phyloP scores from a whole-genome alignment of 2,113 vertebrate genomes.

The Festucalex cinctus region DNA sequence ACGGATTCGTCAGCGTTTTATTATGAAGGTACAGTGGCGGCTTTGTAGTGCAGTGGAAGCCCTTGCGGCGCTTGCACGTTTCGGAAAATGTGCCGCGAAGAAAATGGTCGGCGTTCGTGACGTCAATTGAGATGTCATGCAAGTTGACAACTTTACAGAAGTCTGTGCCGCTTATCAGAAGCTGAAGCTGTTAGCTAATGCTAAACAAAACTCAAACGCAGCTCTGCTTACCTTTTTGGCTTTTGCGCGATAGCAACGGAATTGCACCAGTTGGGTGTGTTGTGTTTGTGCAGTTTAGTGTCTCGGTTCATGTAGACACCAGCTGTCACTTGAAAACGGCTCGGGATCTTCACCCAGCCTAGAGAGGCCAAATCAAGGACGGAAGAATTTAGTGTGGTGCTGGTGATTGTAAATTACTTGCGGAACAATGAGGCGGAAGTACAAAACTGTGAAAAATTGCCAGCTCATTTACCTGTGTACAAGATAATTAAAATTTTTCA shows the following conservation, averaged over 20 bases:
- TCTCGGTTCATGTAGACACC: background rate
- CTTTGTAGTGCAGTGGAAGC: background rate
- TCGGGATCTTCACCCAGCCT: background rate
- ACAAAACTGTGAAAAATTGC: too few species aligned
- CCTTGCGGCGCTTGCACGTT: background rate
- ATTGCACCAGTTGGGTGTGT: too few species aligned
- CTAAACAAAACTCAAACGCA: too few species aligned
- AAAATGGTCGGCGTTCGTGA: background rate
- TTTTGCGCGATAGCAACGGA: too few species aligned
- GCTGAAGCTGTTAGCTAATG: too few species aligned
- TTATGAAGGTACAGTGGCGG: background rate
- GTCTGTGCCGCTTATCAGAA: too few species aligned
- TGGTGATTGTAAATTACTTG: too few species aligned
- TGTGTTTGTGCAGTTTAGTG: too few species aligned
- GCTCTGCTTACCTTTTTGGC: too few species aligned
- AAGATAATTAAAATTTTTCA: too few species aligned
- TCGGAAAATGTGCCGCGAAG: background rate
- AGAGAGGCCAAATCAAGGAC: background rate
- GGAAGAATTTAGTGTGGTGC: background rate
- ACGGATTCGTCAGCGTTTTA: background rate
- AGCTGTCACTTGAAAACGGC: background rate
- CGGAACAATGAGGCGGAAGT: too few species aligned
- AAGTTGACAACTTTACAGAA: background rate
- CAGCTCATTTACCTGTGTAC: too few species aligned
- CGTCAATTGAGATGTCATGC: background rate